Evolutionary conservation across 2,888 invertebrate species (phyloP).

Genomic region (Meiosimyza platycephala): DNA sequence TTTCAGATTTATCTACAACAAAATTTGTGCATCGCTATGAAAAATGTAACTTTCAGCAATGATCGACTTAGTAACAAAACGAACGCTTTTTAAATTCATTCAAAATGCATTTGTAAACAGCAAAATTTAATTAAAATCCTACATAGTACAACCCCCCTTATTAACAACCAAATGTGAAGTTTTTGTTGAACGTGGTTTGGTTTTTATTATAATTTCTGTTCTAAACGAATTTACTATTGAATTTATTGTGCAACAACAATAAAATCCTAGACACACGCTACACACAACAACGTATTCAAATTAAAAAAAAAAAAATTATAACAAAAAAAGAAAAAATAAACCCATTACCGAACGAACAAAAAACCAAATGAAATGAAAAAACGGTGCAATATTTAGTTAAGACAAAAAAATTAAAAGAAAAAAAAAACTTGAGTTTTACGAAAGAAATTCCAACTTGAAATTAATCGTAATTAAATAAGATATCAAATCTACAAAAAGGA

Average conservation of each 20-base stretch:
- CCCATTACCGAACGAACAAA: slow-evolving; percentile 10
- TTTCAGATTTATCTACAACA: too few relatives aligned
- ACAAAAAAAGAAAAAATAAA: slow-evolving; percentile 17
- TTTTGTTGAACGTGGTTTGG: background rate
- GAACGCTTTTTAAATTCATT: too few relatives aligned
- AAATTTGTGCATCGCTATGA: too few relatives aligned
- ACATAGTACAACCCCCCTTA: background rate
- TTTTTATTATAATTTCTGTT: slow-evolving; percentile 28
- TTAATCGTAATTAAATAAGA: slow-evolving; percentile 29
- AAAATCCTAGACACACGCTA: slow-evolving; percentile 7
- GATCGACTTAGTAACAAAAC: too few relatives aligned
- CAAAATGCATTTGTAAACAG: too few relatives aligned
- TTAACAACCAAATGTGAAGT: slow-evolving; percentile 17
- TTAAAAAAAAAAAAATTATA: slow-evolving; percentile 9
- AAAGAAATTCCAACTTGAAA: slow-evolving; percentile 16
- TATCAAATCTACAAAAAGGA: slow-evolving; percentile 5
- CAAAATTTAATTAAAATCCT: too few relatives aligned
- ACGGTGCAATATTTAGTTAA: slow-evolving; percentile 28
- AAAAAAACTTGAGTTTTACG: background rate
- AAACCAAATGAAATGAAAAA: slow-evolving; percentile 23
- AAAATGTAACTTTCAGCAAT: too few relatives aligned
- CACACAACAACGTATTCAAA: slow-evolving; percentile 5
- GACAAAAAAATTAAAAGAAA: background rate
- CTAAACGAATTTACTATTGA: slow-evolving; percentile 31
- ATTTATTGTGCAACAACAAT: slow-evolving; percentile 31